phyloP scores from a whole-genome alignment of 30 jellyfish, hydroid and myxozoan genomes.

The Aurelia aurita region DNA sequence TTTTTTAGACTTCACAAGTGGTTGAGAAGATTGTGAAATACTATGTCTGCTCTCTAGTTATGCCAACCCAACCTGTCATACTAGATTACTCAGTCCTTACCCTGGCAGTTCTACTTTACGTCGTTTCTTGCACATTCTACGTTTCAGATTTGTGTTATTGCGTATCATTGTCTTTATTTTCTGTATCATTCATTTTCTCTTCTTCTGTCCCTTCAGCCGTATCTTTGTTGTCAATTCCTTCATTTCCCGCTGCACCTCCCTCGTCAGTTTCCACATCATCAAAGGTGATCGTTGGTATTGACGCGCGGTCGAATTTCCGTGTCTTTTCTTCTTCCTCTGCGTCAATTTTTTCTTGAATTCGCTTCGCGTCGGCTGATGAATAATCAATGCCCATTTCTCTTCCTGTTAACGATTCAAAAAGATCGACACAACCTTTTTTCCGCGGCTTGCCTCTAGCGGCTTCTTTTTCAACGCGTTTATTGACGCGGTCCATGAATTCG shows the following conservation, averaged over 20 bases:
- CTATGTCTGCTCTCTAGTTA: too few species aligned
- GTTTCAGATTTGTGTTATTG: neutral
- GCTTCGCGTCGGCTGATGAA: constrained; percentile 42
- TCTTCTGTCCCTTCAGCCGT: neutral
- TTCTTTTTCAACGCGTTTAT: constrained; percentile 3
- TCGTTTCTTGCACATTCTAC: too few species aligned
- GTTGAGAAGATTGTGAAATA: too few species aligned
- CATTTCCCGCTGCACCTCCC: constrained; percentile 1
- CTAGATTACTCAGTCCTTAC: too few species aligned
- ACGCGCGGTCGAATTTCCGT: neutral
- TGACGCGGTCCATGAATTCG: constrained; percentile 30
- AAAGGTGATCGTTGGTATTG: constrained; percentile 39
- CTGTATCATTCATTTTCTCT: neutral
- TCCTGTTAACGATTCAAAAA: constrained; percentile 59
- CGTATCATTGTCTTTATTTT: neutral
- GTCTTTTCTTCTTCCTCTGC: constrained; percentile 37
- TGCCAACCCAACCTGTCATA: too few species aligned
- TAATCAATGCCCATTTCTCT: constrained; percentile 65
- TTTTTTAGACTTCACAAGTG: too few species aligned
- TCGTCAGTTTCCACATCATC: neutral
- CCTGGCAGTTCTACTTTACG: too few species aligned
- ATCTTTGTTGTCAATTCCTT: neutral
- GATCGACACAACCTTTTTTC: constrained; percentile 42
- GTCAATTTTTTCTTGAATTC: constrained; percentile 46
- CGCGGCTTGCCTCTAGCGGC: constrained; percentile 2